Conservation (phyloP, 2,888 invertebrate species). For the Plusia festucae region DNA sequence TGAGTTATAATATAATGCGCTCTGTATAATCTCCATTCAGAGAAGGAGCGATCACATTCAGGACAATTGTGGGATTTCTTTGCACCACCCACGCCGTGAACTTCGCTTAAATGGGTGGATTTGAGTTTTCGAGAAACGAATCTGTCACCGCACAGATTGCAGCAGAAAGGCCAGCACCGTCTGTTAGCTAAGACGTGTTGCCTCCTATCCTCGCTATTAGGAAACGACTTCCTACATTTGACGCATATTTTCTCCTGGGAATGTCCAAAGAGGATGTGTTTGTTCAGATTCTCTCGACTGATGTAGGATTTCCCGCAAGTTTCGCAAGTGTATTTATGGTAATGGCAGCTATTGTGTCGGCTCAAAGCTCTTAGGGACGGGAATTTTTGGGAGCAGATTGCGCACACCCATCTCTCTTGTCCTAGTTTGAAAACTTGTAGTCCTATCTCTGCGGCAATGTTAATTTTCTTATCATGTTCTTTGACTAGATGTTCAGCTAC, state of each 20-base stretch:
- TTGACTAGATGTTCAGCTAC: slow-evolving; percentile 66
- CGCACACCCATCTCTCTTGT: slow-evolving; percentile 67
- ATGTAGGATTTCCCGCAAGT: slow-evolving; percentile 73
- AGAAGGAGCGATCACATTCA: slow-evolving; percentile 64
- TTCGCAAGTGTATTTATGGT: slow-evolving; percentile 71
- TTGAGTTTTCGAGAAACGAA: slow-evolving; percentile 65
- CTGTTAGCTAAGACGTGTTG: slow-evolving; percentile 66
- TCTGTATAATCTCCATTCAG: slow-evolving; percentile 58
- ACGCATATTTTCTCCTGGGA: slow-evolving; percentile 57
- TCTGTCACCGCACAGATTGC: slow-evolving; percentile 66
- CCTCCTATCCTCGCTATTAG: slow-evolving; percentile 49
- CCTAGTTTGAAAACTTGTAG: slow-evolving; percentile 70
- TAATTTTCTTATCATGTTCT: slow-evolving; percentile 60
- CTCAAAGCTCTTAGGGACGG: slow-evolving; percentile 67
- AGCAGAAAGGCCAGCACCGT: slow-evolving; percentile 69
- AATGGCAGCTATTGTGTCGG: slow-evolving; percentile 71
- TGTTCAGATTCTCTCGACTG: slow-evolving; percentile 64
- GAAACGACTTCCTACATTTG: slow-evolving; percentile 67
- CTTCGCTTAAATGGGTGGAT: slow-evolving; percentile 61
- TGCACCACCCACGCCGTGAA: slow-evolving; percentile 63
- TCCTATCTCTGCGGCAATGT: slow-evolving; percentile 64
- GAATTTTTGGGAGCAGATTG: slow-evolving; percentile 64
- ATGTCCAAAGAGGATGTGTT: slow-evolving; percentile 55
- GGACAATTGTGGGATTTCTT: slow-evolving; percentile 64
- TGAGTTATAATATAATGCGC: slow-evolving; percentile 70